These are phyloP conservation scores for Rhincodon typus DNA, from an alignment of 2,797 vertebrate species.

Conservation along the genomic window DNA sequence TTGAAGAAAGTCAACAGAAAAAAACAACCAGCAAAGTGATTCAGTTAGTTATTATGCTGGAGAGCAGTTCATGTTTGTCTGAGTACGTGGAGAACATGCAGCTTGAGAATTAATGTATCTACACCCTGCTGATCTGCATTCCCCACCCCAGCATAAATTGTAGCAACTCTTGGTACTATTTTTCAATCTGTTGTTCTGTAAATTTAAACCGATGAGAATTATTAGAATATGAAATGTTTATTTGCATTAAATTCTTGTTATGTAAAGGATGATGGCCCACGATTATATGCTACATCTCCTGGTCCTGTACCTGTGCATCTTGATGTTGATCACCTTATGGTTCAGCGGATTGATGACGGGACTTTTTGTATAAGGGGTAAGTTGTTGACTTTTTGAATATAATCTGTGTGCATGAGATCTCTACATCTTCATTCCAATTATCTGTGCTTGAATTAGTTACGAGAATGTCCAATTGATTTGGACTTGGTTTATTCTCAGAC, in stretches of 20 bases:
- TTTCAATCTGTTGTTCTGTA: slow-evolving; percentile 34
- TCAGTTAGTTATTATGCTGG: neutral
- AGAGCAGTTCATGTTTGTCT: neutral
- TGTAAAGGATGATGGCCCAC: slow-evolving; percentile 77
- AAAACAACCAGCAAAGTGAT: neutral
- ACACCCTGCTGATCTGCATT: neutral
- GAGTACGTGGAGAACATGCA: neutral
- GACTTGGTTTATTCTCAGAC: too few relatives aligned
- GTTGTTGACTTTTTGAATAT: slow-evolving; percentile 35
- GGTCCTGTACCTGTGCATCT: slow-evolving; percentile 74
- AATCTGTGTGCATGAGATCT: neutral
- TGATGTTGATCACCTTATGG: slow-evolving; percentile 65
- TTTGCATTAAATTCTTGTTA: slow-evolving; percentile 35
- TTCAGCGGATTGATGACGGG: slow-evolving; percentile 76
- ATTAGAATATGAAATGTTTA: neutral
- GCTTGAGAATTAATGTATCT: neutral
- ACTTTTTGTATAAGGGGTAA: slow-evolving; percentile 74
- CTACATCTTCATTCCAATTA: neutral
- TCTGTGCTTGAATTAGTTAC: neutral
- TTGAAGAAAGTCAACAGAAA: neutral
- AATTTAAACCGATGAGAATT: neutral
- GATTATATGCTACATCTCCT: slow-evolving; percentile 79
- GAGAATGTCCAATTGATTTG: neutral
- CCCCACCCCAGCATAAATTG: neutral
- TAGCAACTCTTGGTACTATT: neutral